Evolutionary conservation across 2,888 invertebrate species (phyloP).

Genomic region (Plemyria rubiginata): DNA sequence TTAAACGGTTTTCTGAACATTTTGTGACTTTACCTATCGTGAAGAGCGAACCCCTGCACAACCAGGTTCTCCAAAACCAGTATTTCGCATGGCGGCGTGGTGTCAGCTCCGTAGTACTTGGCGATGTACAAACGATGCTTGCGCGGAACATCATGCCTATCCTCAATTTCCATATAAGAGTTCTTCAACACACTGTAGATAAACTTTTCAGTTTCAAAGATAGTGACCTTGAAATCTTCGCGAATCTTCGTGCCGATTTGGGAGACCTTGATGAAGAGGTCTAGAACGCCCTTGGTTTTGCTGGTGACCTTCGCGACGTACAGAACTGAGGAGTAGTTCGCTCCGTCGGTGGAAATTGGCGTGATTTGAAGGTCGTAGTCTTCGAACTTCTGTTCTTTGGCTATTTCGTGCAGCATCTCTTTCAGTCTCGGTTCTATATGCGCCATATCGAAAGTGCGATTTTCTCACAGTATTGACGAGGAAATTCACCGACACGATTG

Average conservation of each 20-base stretch:
- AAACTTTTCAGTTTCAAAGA: slow-evolving; percentile 38
- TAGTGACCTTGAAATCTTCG: slow-evolving; percentile 1
- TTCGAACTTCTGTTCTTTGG: slow-evolving; percentile 44
- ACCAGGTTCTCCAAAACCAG: slow-evolving; percentile 50
- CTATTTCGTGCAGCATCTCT: slow-evolving; percentile 3
- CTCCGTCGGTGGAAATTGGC: slow-evolving; percentile 54
- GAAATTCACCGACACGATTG: neutral
- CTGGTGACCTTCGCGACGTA: slow-evolving; percentile 48
- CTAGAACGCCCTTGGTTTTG: slow-evolving; percentile 44
- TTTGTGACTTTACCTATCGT: slow-evolving; percentile 43
- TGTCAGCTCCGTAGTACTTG: slow-evolving; percentile 48
- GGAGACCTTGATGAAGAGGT: slow-evolving; percentile 62
- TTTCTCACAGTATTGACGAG: neutral
- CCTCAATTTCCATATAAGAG: slow-evolving; percentile 39
- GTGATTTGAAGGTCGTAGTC: slow-evolving; percentile 46
- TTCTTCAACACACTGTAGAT: slow-evolving; percentile 39
- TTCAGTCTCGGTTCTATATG: neutral
- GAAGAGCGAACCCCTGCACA: slow-evolving; percentile 46
- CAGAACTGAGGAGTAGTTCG: slow-evolving; percentile 61
- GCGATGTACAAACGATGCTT: slow-evolving; percentile 46
- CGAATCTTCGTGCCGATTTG: slow-evolving; percentile 40
- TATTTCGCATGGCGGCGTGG: slow-evolving; percentile 47
- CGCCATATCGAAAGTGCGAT: neutral
- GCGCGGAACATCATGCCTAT: slow-evolving; percentile 32
- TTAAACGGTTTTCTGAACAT: too few relatives aligned